These are phyloP conservation scores for Phytoseiulus persimilis DNA, from an alignment of 2,888 invertebrate genomes.

Conservation along the genomic window DNA sequence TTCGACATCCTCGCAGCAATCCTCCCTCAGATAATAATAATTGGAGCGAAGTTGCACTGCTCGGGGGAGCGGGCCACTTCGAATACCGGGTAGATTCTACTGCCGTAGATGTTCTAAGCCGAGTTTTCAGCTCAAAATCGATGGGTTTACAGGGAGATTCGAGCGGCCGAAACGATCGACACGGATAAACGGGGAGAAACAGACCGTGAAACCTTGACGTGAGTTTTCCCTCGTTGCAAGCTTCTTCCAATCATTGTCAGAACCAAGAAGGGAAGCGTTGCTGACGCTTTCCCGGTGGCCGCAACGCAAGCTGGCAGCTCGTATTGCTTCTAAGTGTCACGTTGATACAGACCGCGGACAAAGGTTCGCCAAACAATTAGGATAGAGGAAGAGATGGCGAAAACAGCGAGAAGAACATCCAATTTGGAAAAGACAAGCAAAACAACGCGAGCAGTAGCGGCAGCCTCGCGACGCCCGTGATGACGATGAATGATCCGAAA, in stretches of 20 bases:
- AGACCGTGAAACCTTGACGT: background rate
- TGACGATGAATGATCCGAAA: background rate
- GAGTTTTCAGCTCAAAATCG: too few species aligned
- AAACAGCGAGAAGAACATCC: background rate
- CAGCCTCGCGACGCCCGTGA: background rate
- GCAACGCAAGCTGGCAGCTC: background rate
- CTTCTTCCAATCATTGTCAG: background rate
- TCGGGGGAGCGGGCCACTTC: too few species aligned
- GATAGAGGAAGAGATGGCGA: background rate
- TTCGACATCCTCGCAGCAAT: too few species aligned
- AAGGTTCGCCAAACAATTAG: background rate
- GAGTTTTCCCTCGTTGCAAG: background rate
- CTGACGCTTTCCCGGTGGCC: background rate
- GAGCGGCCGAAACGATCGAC: background rate
- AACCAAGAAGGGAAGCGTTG: background rate
- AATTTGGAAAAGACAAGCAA: background rate
- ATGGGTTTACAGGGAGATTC: too few species aligned
- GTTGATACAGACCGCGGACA: background rate
- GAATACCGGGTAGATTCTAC: too few species aligned
- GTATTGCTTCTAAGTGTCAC: background rate
- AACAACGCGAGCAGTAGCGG: too few species aligned
- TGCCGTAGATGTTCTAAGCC: too few species aligned
- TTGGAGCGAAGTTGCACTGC: too few species aligned
- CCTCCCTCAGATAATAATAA: too few species aligned
- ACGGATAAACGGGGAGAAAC: background rate